Evolutionary conservation across 2,888 invertebrate genomes (phyloP), one percentile per base, ranked within the genome.

Genomic region (Xestia c-nigrum): DNA sequence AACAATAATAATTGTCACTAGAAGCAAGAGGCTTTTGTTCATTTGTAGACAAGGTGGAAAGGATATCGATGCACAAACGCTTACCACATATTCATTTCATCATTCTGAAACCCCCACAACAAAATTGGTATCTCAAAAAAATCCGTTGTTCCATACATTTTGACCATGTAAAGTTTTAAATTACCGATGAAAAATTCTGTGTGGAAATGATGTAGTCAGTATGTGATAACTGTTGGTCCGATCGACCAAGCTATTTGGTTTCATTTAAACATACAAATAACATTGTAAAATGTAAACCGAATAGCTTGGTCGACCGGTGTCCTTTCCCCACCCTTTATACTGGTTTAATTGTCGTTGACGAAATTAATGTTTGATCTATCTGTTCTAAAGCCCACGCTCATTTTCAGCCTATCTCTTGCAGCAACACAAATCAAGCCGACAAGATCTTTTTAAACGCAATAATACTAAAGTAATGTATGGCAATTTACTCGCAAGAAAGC

Each of bases 401-500:
- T 81, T 83, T 85, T 57, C 63, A 24, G 77, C 84, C 68, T 78
- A 81, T 87, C 75, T 85, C 46, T 52, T 55, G 10, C 14, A 80
- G 52, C 31, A 75, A 78, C 81, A 87, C 87, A 87, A 87, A 87
- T 87, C 81, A 87, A 85, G 76, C 69, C 74, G 84, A 78, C 80
- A 78, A 84, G 84, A 87, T 87, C 87, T 85, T 85, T 87, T 85
- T 81, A 85, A 85, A 87, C 78, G 82, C 75, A 84, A 87, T 85
- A 84, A 87, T 80, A 84, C 80, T 84, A 81, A 87, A 85, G 84
- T 85, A 80, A 83, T 84, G 82, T 84, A 77, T 84, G 82, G 84
- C 83, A 84, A 85, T 87, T 87, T 87, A 87, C 72, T 78, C 66
- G 72, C 74, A 73, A 87, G 87, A 81, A 86, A 86, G 83, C 83